These are phyloP conservation scores for Nomada hirtipes DNA, from an alignment of 2,888 invertebrate genomes.

Conservation along the genomic window DNA sequence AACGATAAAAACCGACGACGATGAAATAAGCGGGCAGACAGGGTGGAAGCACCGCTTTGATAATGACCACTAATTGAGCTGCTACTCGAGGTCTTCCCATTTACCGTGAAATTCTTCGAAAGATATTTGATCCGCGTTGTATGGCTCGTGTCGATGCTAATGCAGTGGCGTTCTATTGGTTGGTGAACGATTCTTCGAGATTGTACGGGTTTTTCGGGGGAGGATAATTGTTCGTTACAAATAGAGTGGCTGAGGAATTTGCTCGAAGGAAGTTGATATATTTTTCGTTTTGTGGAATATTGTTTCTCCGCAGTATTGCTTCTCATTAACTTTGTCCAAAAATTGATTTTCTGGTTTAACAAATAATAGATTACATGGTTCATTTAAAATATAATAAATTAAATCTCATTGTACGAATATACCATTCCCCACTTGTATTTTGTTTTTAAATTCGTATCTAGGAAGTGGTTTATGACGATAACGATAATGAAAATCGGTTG, in stretches of 20 bases:
- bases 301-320: too few species aligned
- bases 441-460: neutral
- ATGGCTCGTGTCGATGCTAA: neutral
- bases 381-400: neutral
- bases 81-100: slow-evolving; percentile 70
- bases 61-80: slow-evolving; percentile 76
- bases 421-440: neutral
- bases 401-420: neutral
- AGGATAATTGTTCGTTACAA: too few species aligned
- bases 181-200: too few species aligned
- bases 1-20: slow-evolving; percentile 53
- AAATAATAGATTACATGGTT: too few species aligned
- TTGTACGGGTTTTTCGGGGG: too few species aligned
- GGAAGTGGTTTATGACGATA: neutral
- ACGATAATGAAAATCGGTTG: neutral
- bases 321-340: too few species aligned
- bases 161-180: neutral
- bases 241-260: too few species aligned
- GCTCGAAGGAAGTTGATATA: too few species aligned
- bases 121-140: slow-evolving; percentile 50
- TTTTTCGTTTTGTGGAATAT: too few species aligned
- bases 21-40: slow-evolving; percentile 16
- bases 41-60: slow-evolving; percentile 56
- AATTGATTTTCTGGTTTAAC: too few species aligned
- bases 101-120: slow-evolving; percentile 52